Evolutionary conservation across 2,888 invertebrate genomes (phyloP), one percentile per base, ranked within the genome.

Genomic region (Hirudinaria manillensis): DNA sequence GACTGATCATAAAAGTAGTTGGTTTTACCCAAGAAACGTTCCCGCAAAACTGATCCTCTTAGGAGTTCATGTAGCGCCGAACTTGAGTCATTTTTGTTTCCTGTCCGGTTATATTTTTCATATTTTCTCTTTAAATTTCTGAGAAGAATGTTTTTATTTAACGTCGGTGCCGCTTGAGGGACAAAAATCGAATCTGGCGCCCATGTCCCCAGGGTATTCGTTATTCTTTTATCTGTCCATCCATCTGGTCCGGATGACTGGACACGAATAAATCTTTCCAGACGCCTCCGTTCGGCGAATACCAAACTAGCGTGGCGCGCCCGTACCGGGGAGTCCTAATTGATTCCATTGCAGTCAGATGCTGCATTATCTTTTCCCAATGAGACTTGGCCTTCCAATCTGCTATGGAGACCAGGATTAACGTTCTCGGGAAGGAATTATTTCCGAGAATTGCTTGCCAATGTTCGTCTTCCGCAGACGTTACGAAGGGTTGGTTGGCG

Each of bases 201-300:
- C 61, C 61, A 29, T 29, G 29, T 27, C 61, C 61, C 29, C 61
- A 29, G 61, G 61, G 61, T 2, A 61, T 61, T 61, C 29, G 61
- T 61, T 61, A 61, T 61, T 29, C 61, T 61, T 61, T 61, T 61
- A 61, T 61, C 61, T 61, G 24, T 29, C 61, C 61, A 61, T 61
- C 61, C 61, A 61, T 61, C 61, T 61, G 61, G 7, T 61, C 10
- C 24, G 61, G 24, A 24, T 29, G 61, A n/a, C 29, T 29, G 61
- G 61, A 45, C 45, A 45, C 3, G 45, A 45, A 45, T 45, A 45
- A 45, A 45, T 45, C 45, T 45, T 45, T 45, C 16, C 45, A 10
- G 45, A 45, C 45, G 45, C 45, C 45, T 45, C 45, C 45, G 45
- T 16, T 45, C 16, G 45, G 13, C 45, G 45, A 45, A 45, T 45